These are phyloP conservation scores for Sebastolobus alascanus DNA, from an alignment of 2,797 vertebrate genomes.

Conservation along the genomic window DNA sequence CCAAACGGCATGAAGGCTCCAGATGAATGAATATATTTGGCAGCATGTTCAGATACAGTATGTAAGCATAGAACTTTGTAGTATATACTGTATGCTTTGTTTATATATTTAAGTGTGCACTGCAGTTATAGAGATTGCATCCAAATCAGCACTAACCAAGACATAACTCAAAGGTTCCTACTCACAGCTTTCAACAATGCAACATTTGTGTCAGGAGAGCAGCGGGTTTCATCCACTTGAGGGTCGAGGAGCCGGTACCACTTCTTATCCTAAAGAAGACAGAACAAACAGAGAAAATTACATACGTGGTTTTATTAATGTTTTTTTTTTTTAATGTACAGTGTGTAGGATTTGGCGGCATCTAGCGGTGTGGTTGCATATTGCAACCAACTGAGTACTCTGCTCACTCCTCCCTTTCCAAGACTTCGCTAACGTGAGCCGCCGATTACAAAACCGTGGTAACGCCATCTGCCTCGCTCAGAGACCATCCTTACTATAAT, in stretches of 20 bases:
- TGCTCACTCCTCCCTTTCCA: too few relatives aligned
- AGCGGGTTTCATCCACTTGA: not conserved
- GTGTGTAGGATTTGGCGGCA: too few relatives aligned
- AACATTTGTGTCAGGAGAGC: not conserved
- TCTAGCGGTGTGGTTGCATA: too few relatives aligned
- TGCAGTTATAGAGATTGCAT: not conserved
- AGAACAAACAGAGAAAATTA: too few relatives aligned
- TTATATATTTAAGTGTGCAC: not conserved
- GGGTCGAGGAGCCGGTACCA: not conserved
- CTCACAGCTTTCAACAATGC: not conserved
- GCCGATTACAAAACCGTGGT: too few relatives aligned
- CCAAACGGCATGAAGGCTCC: not conserved
- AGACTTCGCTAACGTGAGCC: too few relatives aligned
- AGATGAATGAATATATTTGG: conserved; percentile 5
- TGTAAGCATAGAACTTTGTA: not conserved
- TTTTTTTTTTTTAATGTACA: rapidly evolving
- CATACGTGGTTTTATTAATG: not conserved
- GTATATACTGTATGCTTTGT: not conserved
- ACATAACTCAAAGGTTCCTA: not conserved
- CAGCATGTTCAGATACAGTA: not conserved
- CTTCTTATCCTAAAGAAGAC: not conserved
- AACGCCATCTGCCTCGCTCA: too few relatives aligned
- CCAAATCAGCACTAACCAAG: conserved; percentile 11
- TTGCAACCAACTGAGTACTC: too few relatives aligned
- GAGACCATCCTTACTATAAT: too few relatives aligned